These are phyloP conservation scores for Helicoverpa assulta DNA, from an alignment of 2,888 invertebrate genomes.

Conservation along the genomic window DNA sequence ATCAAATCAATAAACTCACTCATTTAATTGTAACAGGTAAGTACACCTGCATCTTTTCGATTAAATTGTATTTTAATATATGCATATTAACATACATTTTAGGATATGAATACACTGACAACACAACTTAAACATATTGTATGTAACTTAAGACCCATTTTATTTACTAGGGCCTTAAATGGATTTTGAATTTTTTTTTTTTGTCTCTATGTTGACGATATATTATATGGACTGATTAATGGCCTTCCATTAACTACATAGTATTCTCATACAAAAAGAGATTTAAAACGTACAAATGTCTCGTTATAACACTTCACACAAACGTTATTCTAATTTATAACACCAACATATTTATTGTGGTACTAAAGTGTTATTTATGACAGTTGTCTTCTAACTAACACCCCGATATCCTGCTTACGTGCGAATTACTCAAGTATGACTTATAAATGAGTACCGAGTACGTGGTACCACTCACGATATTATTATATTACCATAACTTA, in stretches of 20 bases:
- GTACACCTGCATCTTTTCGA: conserved; percentile 35
- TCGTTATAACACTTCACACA: conserved; percentile 8
- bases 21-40: conserved; percentile 19
- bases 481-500: conserved; percentile 58
- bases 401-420: conserved; percentile 16
- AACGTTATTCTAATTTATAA: conserved; percentile 30
- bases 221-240: too few species aligned
- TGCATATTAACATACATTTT: conserved; percentile 32
- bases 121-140: neutral
- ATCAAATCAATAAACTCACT: conserved; percentile 42
- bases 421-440: conserved; percentile 15
- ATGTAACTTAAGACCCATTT: neutral
- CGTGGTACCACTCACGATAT: conserved; percentile 26
- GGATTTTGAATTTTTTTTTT: too few species aligned
- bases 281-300: neutral
- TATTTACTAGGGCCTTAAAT: too few species aligned
- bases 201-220: too few species aligned
- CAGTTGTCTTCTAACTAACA: conserved; percentile 26
- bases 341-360: conserved; percentile 18
- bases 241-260: neutral
- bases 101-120: neutral
- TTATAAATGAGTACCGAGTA: conserved; percentile 5
- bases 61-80: conserved; percentile 30
- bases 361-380: conserved; percentile 33
- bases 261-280: neutral